These are phyloP conservation scores for Drosophila dives DNA, from an alignment of 2,888 invertebrate species.

Conservation along the genomic window DNA sequence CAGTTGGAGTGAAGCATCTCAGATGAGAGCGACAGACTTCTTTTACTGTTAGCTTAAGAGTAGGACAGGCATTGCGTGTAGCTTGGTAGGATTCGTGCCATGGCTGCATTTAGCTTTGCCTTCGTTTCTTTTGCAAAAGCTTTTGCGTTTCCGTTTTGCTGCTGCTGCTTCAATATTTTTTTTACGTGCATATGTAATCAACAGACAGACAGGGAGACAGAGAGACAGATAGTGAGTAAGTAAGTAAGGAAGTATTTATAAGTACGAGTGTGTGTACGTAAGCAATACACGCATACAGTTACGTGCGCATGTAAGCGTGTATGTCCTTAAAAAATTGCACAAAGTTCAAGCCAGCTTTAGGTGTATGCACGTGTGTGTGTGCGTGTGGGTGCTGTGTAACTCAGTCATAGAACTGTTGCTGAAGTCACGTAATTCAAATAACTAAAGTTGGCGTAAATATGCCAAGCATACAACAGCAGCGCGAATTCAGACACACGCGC, in stretches of 20 bases:
- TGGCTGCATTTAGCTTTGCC: conserved; percentile 43
- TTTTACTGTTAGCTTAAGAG: conserved; percentile 1
- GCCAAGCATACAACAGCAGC: conserved; percentile 73
- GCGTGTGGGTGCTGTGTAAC: conserved; percentile 48
- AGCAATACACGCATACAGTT: conserved; percentile 58
- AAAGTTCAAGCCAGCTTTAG: conserved; percentile 44
- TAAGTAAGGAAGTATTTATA: conserved; percentile 58
- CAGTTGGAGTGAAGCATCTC: background rate
- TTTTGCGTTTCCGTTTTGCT: conserved; percentile 6
- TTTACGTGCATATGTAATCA: conserved; percentile 77
- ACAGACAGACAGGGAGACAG: conserved; percentile 51
- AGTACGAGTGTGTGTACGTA: conserved; percentile 67
- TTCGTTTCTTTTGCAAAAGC: conserved; percentile 8
- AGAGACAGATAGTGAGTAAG: conserved; percentile 22
- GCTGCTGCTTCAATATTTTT: conserved; percentile 57
- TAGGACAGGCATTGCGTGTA: background rate
- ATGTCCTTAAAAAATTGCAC: conserved; percentile 60
- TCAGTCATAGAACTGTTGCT: conserved; percentile 80
- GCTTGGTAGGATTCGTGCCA: conserved; percentile 37
- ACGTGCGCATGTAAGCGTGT: conserved; percentile 23
- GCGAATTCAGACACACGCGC: conserved; percentile 33
- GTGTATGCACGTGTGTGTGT: conserved; percentile 20
- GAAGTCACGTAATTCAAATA: conserved; percentile 83
- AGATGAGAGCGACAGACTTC: background rate
- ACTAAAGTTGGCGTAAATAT: conserved; percentile 82